Conservation (phyloP, 2,888 invertebrate genomes). For the Tetranychus truncatus region DNA sequence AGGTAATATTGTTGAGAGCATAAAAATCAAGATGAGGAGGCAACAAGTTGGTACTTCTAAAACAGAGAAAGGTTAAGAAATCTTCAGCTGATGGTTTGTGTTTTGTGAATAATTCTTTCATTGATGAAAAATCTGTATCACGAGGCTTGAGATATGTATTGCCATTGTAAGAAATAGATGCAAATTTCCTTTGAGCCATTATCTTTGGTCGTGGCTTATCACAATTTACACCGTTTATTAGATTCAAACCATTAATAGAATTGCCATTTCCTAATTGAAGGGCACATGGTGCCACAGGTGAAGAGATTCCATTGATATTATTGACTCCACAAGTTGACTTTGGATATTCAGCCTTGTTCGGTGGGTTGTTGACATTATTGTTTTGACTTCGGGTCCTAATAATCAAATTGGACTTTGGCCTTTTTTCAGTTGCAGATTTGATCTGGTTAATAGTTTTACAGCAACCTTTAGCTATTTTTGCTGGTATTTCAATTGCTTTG, state of each 20-base stretch:
- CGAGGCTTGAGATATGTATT: neutral
- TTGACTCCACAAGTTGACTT: too few species aligned
- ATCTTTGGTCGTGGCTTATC: neutral
- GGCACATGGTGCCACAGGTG: neutral
- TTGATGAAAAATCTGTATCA: neutral
- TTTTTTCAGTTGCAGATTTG: neutral
- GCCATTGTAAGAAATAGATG: neutral
- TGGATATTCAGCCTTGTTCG: too few species aligned
- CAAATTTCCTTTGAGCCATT: constrained; percentile 14
- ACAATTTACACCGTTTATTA: neutral
- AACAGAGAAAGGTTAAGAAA: constrained; percentile 63
- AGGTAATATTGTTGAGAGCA: constrained; percentile 6
- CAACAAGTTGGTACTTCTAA: constrained; percentile 41
- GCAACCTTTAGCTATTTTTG: neutral
- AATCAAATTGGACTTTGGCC: neutral
- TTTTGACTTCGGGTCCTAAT: neutral
- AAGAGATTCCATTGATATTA: neutral
- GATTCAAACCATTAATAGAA: neutral
- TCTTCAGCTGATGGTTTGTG: constrained; percentile 62
- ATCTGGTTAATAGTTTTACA: neutral
- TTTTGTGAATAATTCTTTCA: constrained; percentile 28
- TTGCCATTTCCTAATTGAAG: neutral
- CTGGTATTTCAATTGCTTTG: neutral
- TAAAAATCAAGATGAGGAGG: constrained; percentile 16
- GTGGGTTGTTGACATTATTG: neutral